phyloP scores from a whole-genome alignment of 2,888 invertebrate species.

The Macropis europaea region DNA sequence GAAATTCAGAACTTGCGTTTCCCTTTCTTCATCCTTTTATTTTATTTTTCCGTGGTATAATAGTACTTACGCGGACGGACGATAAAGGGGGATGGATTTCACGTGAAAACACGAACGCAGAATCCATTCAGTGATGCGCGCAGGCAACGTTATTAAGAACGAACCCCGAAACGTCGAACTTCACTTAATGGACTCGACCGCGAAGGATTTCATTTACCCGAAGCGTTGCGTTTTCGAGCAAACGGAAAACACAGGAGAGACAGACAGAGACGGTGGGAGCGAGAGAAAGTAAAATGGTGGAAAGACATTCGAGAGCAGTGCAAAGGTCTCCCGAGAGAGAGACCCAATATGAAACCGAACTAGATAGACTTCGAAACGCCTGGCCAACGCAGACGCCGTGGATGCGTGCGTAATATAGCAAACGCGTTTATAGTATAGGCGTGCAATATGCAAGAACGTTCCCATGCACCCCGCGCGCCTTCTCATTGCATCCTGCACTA shows the following conservation, averaged over 20 bases:
- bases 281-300: neutral
- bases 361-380: constrained; percentile 28
- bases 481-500: constrained; percentile 71
- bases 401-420: constrained; percentile 27
- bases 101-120: constrained; percentile 11
- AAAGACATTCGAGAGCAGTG: constrained; percentile 14
- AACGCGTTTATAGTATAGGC: constrained; percentile 47
- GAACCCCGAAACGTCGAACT: constrained; percentile 5
- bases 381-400: neutral
- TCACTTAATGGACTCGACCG: constrained; percentile 22
- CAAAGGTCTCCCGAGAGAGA: constrained; percentile 16
- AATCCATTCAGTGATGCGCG: constrained; percentile 11
- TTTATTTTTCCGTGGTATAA: constrained; percentile 21
- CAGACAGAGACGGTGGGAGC: neutral
- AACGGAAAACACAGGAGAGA: too few relatives aligned
- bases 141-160: constrained; percentile 37
- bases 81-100: constrained; percentile 42
- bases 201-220: constrained; percentile 36
- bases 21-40: neutral
- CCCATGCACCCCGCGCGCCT: constrained; percentile 49
- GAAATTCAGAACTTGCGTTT: constrained; percentile 45
- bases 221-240: neutral
- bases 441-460: constrained; percentile 53
- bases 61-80: constrained; percentile 29
- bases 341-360: constrained; percentile 30